phyloP scores from a whole-genome alignment of 2,797 vertebrate genomes.

The Galaxias olidus region DNA sequence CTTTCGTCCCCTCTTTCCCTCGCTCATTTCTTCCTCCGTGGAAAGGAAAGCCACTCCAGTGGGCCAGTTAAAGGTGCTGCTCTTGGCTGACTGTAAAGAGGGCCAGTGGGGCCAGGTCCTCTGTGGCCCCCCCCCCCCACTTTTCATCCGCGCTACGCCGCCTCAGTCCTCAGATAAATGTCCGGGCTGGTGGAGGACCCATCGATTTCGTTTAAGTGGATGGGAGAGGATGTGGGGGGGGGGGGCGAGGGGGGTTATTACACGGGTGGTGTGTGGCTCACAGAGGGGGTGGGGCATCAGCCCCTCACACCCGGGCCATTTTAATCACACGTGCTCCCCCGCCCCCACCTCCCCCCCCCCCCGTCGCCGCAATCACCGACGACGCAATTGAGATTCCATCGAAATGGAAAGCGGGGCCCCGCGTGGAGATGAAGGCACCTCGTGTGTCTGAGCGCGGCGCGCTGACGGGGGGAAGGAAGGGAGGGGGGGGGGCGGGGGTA shows the following conservation, averaged over 20 bases:
- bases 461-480: too few species aligned
- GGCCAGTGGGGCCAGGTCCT: slow-evolving; percentile 59
- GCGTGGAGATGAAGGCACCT: slow-evolving; percentile 41
- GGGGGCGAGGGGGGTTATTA: slow-evolving; percentile 42
- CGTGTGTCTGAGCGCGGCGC: slow-evolving; percentile 16
- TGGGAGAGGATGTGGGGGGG: slow-evolving; percentile 31
- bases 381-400: slow-evolving; percentile 62
- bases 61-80: slow-evolving; percentile 59
- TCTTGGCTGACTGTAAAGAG: slow-evolving; percentile 34
- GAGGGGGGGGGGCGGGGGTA: too few species aligned
- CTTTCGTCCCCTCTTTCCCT: neutral
- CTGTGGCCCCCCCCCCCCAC: slow-evolving; percentile 34
- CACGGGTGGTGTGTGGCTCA: slow-evolving; percentile 43
- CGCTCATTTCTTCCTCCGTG: slow-evolving; percentile 34
- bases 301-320: slow-evolving; percentile 52
- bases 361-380: slow-evolving; percentile 54
- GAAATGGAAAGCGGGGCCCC: slow-evolving; percentile 63
- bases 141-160: slow-evolving; percentile 5
- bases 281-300: slow-evolving; percentile 50
- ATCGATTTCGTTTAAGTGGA: slow-evolving; percentile 74
- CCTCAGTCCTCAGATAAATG: slow-evolving; percentile 66
- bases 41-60: slow-evolving; percentile 62
- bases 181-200: slow-evolving; percentile 61
- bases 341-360: slow-evolving; percentile 48
- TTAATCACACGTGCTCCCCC: slow-evolving; percentile 64